These are phyloP conservation scores for Penaeus chinensis DNA, from an alignment of 1,140 invertebrate species.

Conservation along the genomic window DNA sequence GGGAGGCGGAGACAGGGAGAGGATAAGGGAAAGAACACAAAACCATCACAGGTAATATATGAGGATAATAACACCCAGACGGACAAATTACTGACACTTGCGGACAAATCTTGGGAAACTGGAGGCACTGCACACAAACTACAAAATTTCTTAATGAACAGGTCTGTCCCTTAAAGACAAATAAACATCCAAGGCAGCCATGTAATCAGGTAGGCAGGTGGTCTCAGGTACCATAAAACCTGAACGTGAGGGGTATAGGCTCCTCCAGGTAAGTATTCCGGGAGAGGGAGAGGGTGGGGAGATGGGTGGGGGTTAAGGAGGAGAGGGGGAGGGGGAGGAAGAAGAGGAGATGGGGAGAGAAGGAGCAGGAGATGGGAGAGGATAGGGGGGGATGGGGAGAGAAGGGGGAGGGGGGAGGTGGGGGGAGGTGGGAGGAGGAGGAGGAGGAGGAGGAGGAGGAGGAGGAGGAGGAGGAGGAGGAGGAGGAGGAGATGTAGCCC, in stretches of 20 bases:
- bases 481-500: background rate
- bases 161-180: constrained; percentile 19
- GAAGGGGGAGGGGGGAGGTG: background rate
- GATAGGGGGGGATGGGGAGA: background rate
- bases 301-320: background rate
- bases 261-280: too few relatives aligned
- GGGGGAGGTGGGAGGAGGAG: constrained; percentile 4
- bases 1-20: too few relatives aligned
- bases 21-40: too few relatives aligned
- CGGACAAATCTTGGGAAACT: constrained; percentile 1
- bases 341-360: background rate
- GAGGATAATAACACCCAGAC: too few relatives aligned
- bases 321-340: background rate
- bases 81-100: constrained; percentile 24
- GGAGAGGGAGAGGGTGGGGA: background rate
- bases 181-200: constrained; percentile 25
- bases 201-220: constrained; percentile 26
- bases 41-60: too few relatives aligned
- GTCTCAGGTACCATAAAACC: constrained; percentile 27
- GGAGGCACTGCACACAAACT: background rate
- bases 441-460: background rate
- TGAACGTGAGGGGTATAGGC: background rate
- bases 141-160: background rate
- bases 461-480: background rate
- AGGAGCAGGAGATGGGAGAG: background rate